phyloP scores from a whole-genome alignment of 2,888 invertebrate genomes.

The Chalcosyrphus nemorum region DNA sequence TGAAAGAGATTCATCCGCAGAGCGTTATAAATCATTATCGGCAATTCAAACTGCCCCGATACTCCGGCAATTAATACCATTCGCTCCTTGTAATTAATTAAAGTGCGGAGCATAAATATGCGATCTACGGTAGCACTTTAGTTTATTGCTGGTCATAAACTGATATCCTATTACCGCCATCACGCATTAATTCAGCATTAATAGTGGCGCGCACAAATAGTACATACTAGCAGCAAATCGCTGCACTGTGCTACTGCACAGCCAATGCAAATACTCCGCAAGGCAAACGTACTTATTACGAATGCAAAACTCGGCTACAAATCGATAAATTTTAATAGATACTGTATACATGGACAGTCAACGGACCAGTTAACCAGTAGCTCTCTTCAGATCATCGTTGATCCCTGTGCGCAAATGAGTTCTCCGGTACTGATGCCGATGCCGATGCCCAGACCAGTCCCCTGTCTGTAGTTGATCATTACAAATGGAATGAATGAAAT shows the following conservation, averaged over 20 bases:
- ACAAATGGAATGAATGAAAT: constrained; percentile 49
- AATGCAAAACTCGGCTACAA: constrained; percentile 61
- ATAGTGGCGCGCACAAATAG: constrained; percentile 40
- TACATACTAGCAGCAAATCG: background rate
- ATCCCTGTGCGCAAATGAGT: constrained; percentile 52
- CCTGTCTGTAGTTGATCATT: constrained; percentile 35
- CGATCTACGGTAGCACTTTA: constrained; percentile 68
- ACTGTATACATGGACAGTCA: constrained; percentile 16
- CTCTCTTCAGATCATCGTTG: constrained; percentile 25
- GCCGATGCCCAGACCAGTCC: constrained; percentile 5
- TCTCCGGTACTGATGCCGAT: constrained; percentile 24
- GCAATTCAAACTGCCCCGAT: constrained; percentile 48
- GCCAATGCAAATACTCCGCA: constrained; percentile 49
- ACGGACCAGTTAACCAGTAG: constrained; percentile 14
- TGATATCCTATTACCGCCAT: constrained; percentile 70
- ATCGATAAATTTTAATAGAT: constrained; percentile 71
- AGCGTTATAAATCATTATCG: constrained; percentile 56
- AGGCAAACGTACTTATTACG: constrained; percentile 66
- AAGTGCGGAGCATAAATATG: constrained; percentile 53
- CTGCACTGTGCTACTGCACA: background rate
- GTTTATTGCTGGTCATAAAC: constrained; percentile 70
- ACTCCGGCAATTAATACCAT: constrained; percentile 64
- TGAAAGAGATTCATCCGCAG: constrained; percentile 38
- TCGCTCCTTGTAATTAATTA: constrained; percentile 64
- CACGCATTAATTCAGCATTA: constrained; percentile 67